Percentiles rank a stretch among this genome's conserved stretches.
Evolutionary conservation across 2,888 invertebrate genomes (phyloP).

Genomic region (Cryptus viduatorius): DNA sequence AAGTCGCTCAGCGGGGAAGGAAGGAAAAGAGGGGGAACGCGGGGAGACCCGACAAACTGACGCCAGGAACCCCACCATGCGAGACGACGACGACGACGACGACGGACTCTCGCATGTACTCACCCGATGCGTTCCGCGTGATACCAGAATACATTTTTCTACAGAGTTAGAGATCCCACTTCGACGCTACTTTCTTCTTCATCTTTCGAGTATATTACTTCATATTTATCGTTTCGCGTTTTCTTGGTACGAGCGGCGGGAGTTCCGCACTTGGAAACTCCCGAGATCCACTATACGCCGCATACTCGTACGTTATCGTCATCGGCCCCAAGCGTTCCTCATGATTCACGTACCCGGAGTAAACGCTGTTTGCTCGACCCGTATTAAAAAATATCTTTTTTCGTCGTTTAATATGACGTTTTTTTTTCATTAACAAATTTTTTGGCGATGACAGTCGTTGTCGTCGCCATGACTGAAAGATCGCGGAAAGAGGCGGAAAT

Average conservation of each 20-base stretch:
- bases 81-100: slow-evolving; percentile 35
- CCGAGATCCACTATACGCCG: slow-evolving; percentile 23
- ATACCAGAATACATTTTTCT: too few relatives aligned
- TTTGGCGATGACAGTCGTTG: too few relatives aligned
- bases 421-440: too few relatives aligned
- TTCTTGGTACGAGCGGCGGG: not conserved
- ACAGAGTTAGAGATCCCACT: too few relatives aligned
- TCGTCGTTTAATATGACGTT: too few relatives aligned
- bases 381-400: too few relatives aligned
- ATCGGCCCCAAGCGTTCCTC: slow-evolving; percentile 37
- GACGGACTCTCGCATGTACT: too few relatives aligned
- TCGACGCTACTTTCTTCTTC: too few relatives aligned
- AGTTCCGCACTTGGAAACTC: slow-evolving; percentile 17
- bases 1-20: slow-evolving; percentile 57
- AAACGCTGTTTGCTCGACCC: too few relatives aligned
- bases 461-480: too few relatives aligned
- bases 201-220: not conserved
- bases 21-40: slow-evolving; percentile 70
- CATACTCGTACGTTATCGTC: slow-evolving; percentile 56
- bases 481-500: too few relatives aligned
- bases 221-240: slow-evolving; percentile 9
- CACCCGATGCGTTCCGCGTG: too few relatives aligned
- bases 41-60: slow-evolving; percentile 82
- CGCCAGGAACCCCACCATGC: slow-evolving; percentile 80
- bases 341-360: slow-evolving; percentile 27